Conservation (phyloP, 2,113 vertebrate genomes). For the Notechis scutatus region DNA sequence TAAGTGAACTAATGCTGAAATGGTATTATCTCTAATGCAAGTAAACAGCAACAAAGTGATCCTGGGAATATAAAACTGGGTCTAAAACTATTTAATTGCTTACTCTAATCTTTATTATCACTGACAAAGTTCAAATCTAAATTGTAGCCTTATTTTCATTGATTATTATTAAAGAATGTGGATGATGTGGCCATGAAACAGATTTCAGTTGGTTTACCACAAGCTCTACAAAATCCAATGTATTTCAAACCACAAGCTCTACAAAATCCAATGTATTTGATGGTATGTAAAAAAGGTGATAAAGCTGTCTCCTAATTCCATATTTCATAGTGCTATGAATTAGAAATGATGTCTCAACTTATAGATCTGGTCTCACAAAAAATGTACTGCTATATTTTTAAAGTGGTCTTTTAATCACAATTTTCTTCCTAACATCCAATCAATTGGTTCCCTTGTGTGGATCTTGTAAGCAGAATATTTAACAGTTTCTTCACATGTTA, state of each 20-base stretch:
- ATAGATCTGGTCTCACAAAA: not conserved
- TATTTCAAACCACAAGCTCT: not conserved
- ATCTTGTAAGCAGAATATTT: not conserved
- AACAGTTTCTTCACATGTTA: not conserved
- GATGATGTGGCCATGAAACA: not conserved
- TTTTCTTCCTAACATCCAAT: not conserved
- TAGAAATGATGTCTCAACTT: not conserved
- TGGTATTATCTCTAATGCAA: not conserved
- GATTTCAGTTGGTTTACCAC: not conserved
- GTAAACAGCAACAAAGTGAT: not conserved
- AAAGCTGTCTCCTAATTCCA: not conserved
- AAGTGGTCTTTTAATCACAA: not conserved
- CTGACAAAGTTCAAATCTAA: not conserved
- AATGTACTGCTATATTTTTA: not conserved
- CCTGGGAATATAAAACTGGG: not conserved
- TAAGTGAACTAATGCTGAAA: not conserved
- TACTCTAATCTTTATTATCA: not conserved
- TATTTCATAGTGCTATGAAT: not conserved
- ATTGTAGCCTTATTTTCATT: not conserved
- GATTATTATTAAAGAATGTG: not conserved
- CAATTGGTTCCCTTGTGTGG: not conserved
- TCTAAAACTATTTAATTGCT: not conserved
- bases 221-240: not conserved
- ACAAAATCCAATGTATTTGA: not conserved
- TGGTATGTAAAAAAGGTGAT: not conserved